Evolutionary conservation across 2,797 vertebrate genomes (phyloP).

Genomic region (Lepilemur septentrionalis): DNA sequence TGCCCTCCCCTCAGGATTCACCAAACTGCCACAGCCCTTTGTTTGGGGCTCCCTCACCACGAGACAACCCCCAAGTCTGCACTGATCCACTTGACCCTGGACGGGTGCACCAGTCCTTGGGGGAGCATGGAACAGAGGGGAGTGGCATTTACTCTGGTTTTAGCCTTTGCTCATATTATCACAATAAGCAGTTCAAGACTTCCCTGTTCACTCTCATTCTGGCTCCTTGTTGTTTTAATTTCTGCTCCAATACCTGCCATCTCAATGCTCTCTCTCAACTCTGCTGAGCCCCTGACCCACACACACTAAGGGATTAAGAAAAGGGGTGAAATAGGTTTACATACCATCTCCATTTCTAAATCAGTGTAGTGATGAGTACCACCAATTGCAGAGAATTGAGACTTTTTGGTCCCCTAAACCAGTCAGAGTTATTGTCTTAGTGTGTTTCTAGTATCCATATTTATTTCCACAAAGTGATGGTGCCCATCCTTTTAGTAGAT

Average conservation of each 20-base stretch:
- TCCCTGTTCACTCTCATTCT: neutral
- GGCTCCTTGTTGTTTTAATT: neutral
- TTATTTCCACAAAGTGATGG: neutral
- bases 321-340: neutral
- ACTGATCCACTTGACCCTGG: neutral
- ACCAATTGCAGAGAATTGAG: neutral
- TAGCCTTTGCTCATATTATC: neutral
- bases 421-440: neutral
- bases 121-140: accelerated
- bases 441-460: neutral
- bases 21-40: neutral
- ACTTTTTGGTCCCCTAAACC: neutral
- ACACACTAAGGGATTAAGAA: neutral
- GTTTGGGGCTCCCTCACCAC: neutral
- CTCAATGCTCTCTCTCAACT: neutral
- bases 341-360: neutral
- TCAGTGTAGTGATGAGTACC: neutral
- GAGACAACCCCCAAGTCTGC: neutral
- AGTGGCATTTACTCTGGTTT: neutral
- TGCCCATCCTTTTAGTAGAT: neutral
- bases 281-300: neutral
- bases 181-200: neutral
- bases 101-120: neutral
- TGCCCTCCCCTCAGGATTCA: no score
- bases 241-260: accelerated